Conservation (phyloP, 2,888 invertebrate genomes). For the Deladenus siricidicola region DNA sequence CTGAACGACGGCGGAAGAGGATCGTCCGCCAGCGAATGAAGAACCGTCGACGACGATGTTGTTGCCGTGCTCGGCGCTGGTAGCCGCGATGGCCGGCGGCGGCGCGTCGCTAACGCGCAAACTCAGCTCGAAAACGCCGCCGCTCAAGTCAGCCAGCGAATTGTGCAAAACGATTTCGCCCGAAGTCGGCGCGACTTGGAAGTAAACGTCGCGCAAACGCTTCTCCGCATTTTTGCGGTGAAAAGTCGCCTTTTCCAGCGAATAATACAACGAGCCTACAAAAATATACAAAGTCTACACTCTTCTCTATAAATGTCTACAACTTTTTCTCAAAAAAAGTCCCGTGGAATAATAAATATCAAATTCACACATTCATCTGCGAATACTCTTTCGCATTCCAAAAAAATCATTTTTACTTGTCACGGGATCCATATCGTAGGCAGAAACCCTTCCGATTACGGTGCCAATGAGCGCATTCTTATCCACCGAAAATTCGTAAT, state of each 20-base stretch:
- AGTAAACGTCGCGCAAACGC: neutral
- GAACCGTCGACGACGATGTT: too few relatives aligned
- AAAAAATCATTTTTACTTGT: neutral
- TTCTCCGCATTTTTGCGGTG: neutral
- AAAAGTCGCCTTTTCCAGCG: neutral
- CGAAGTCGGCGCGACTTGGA: neutral
- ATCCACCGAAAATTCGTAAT: conserved; percentile 3
- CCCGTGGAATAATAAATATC: too few relatives aligned
- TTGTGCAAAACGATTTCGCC: neutral
- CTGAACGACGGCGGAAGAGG: too few relatives aligned
- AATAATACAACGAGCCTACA: neutral
- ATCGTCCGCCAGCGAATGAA: too few relatives aligned
- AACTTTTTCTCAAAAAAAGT: neutral
- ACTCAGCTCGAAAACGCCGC: neutral
- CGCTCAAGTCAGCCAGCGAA: neutral
- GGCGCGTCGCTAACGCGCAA: neutral
- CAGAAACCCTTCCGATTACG: neutral
- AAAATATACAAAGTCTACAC: too few relatives aligned
- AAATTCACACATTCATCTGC: too few relatives aligned
- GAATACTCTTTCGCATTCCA: neutral
- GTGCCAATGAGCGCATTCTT: neutral
- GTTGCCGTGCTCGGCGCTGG: too few relatives aligned
- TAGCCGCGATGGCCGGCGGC: too few relatives aligned
- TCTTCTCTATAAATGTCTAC: too few relatives aligned
- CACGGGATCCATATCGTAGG: neutral